Conservation (phyloP, 2,113 vertebrate species). For the Bubalus kerabau region DNA sequence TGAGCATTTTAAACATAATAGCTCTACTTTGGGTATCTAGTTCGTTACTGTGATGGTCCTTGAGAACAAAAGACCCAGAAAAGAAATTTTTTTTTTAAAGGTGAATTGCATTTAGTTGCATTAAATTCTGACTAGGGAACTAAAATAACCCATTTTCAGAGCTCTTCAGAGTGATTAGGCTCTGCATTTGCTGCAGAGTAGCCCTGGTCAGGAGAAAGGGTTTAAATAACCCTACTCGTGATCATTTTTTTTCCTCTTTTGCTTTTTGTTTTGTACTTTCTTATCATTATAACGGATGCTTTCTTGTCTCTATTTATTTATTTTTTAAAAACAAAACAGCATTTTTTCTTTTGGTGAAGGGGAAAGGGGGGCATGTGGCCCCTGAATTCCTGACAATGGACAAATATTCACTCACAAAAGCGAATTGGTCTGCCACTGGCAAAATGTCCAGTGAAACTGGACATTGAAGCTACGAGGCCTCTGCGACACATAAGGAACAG, state of each 20-base stretch:
- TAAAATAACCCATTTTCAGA: slow-evolving; percentile 30
- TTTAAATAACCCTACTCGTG: background rate
- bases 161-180: background rate
- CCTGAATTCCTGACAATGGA: slow-evolving; percentile 89
- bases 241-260: background rate
- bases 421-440: slow-evolving; percentile 80
- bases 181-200: background rate
- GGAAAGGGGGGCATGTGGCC: slow-evolving; percentile 85
- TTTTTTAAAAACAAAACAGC: slow-evolving; percentile 48
- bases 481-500: background rate
- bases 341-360: slow-evolving; percentile 69
- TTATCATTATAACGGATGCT: background rate
- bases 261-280: slow-evolving; percentile 29
- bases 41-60: slow-evolving; percentile 3
- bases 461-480: slow-evolving; percentile 81
- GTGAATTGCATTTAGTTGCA: slow-evolving; percentile 6
- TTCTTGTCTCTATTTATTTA: background rate
- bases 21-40: background rate
- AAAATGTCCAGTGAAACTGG: slow-evolving; percentile 90
- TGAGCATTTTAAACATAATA: slow-evolving; percentile 42
- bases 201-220: background rate
- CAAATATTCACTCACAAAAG: slow-evolving; percentile 86
- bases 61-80: slow-evolving; percentile 37
- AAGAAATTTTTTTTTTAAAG: background rate
- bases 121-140: background rate